Base-by-base conservation (phyloP, 2,113 vertebrate species). In the Cavia aperea region DNA sequence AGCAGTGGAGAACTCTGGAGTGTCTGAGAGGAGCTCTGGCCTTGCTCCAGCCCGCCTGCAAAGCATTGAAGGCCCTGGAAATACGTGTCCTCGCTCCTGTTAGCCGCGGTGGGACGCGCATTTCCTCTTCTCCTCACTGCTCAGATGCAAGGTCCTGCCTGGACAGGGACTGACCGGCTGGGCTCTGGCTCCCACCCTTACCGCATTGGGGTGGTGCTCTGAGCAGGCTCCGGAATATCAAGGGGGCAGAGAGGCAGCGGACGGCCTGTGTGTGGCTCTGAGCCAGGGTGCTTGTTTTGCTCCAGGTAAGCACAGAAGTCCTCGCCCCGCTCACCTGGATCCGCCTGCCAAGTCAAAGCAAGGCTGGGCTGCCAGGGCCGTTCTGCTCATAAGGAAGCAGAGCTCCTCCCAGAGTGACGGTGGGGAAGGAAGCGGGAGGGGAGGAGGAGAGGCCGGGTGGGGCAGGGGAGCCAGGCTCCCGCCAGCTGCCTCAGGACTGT, bases 261-360 rank as follows among this genome's bases (percentile, higher is more conserved):
- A 6, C 21, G 36, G 15, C n/a, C 29, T 23, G 19, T 39, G 5
- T 58, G 3, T 12, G 29, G 0, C 0, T 23, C 0, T 13, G 11
- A 24, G 36, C 33, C 18, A 0, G 0, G 0, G 2, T 0, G 2
- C 46, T 39, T 24, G 62, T 23, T 60, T 70, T 12, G 13, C 51
- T 31, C 72, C 5, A 0, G 62, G 56, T 26, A 18, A 54, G 21
- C n/a, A n/a, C 68, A 39, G 68, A 72, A 9, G 68, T 21, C 68
- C 68, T n/a, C 31, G 7, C 33, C 26, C 2, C 1, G 68, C 33
- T 88, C 46, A 36, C 12, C 23, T 46, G 24, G 43, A 7, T 7
- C 72, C 12, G 60, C 3, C 23, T 29, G 56, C 12, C 8, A 21
- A 21, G 43, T 46, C 2, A 8, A 6, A 14, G 1, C 7, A 0